Conservation (phyloP, 1,140 invertebrate species). For the Brachionus sp. region DNA sequence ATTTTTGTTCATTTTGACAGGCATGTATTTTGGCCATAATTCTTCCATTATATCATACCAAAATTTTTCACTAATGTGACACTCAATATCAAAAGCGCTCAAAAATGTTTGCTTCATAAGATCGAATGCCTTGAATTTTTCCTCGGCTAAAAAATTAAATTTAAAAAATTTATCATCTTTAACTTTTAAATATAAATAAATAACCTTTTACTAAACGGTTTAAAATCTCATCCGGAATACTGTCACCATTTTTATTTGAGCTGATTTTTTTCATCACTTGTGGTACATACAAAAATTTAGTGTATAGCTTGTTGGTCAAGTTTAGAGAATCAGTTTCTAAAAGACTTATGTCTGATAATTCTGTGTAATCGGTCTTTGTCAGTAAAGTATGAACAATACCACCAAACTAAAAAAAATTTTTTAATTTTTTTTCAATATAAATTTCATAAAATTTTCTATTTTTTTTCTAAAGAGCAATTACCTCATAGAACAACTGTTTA, state of each 20-base stretch:
- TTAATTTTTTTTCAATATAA: neutral
- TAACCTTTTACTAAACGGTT: neutral
- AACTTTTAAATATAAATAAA: neutral
- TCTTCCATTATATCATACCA: constrained; percentile 73
- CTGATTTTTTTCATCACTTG: constrained; percentile 37
- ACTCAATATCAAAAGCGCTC: constrained; percentile 42
- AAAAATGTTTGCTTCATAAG: constrained; percentile 42
- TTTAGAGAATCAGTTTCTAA: constrained; percentile 9
- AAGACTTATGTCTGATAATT: constrained; percentile 12
- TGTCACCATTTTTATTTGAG: constrained; percentile 14
- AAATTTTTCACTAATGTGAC: constrained; percentile 64
- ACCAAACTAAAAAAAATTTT: constrained; percentile 20
- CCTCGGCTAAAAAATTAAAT: neutral
- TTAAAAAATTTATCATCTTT: neutral
- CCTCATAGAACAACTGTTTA: constrained; percentile 21
- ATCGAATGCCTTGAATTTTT: neutral
- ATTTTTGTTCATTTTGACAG: constrained; percentile 69
- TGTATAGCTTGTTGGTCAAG: constrained; percentile 24
- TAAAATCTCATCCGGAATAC: neutral
- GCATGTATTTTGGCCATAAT: constrained; percentile 73
- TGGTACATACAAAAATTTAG: neutral
- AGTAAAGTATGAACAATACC: constrained; percentile 23
- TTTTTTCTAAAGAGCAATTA: neutral
- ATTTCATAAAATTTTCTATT: neutral
- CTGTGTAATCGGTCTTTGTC: constrained; percentile 10